These are phyloP conservation scores for Megamerina dolium DNA, from an alignment of 2,888 invertebrate genomes.

Conservation along the genomic window DNA sequence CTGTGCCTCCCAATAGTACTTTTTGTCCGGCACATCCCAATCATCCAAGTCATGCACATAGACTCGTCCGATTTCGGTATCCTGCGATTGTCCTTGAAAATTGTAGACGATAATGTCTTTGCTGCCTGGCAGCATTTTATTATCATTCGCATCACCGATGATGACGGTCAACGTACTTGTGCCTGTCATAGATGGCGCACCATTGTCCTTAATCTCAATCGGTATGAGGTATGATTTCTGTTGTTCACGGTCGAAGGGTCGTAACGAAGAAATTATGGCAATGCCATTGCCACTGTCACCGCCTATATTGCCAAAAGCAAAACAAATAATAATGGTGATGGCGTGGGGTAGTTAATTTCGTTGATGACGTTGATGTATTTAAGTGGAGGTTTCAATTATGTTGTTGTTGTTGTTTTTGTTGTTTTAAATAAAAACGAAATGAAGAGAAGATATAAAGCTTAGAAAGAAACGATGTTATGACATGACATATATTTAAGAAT, in stretches of 20 bases:
- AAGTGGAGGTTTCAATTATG: constrained; percentile 11
- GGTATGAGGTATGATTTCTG: constrained; percentile 94
- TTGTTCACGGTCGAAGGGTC: constrained; percentile 89
- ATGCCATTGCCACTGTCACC: constrained; percentile 95
- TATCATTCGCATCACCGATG: constrained; percentile 96
- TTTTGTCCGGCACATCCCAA: constrained; percentile 97
- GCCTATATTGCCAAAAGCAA: constrained; percentile 52
- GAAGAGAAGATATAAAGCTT: constrained; percentile 9
- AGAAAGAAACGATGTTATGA: constrained; percentile 1
- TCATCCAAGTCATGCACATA: constrained; percentile 97
- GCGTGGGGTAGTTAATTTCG: constrained; percentile 17
- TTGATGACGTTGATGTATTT: constrained; percentile 20
- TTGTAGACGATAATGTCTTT: constrained; percentile 96
- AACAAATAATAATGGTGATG: not conserved
- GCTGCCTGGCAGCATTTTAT: constrained; percentile 94
- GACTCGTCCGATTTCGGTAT: constrained; percentile 86
- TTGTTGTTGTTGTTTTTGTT: constrained; percentile 1
- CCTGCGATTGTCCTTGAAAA: constrained; percentile 84
- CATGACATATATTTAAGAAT: not conserved
- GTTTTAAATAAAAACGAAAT: constrained; percentile 7
- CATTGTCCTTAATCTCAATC: constrained; percentile 94
- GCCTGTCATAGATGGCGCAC: constrained; percentile 89
- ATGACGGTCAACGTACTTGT: constrained; percentile 92
- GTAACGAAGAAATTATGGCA: constrained; percentile 88
- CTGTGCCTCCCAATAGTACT: constrained; percentile 85